phyloP scores from a whole-genome alignment of 2,113 vertebrate species.

The Emydura subglobosa region DNA sequence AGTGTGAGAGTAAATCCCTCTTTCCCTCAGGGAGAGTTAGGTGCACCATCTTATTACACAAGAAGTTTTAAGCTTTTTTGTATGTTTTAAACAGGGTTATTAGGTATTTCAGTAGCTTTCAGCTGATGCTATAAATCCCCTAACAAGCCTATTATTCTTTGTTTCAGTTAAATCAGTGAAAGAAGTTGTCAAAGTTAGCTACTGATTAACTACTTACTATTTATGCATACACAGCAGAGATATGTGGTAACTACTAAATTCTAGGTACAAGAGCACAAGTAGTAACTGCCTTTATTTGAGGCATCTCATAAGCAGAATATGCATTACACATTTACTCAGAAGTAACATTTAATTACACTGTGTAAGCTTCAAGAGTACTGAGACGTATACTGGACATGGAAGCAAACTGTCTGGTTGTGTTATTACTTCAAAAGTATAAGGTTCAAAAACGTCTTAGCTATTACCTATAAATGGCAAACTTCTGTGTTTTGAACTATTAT shows the following conservation, averaged over 20 bases:
- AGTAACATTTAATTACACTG: not conserved
- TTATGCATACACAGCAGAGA: not conserved
- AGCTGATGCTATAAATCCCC: not conserved
- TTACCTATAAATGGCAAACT: too few relatives aligned
- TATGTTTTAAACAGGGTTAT: not conserved
- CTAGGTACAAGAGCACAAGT: not conserved
- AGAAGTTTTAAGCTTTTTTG: not conserved
- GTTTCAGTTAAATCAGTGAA: not conserved
- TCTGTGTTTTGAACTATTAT: not conserved
- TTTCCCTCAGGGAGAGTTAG: not conserved
- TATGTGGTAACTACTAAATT: fast-evolving
- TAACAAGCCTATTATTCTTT: not conserved
- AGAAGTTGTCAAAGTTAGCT: not conserved
- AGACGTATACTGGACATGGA: not conserved
- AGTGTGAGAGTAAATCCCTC: not conserved
- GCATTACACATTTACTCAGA: not conserved
- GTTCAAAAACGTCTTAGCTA: too few relatives aligned
- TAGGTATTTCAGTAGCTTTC: not conserved
- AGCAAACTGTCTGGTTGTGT: not conserved
- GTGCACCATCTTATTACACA: fast-evolving
- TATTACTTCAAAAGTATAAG: too few relatives aligned
- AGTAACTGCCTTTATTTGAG: not conserved
- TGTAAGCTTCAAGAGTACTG: not conserved
- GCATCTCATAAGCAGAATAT: not conserved
- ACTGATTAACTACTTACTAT: not conserved